These are phyloP conservation scores for Ochotona curzoniae DNA, from an alignment of 2,113 vertebrate species.

Conservation along the genomic window DNA sequence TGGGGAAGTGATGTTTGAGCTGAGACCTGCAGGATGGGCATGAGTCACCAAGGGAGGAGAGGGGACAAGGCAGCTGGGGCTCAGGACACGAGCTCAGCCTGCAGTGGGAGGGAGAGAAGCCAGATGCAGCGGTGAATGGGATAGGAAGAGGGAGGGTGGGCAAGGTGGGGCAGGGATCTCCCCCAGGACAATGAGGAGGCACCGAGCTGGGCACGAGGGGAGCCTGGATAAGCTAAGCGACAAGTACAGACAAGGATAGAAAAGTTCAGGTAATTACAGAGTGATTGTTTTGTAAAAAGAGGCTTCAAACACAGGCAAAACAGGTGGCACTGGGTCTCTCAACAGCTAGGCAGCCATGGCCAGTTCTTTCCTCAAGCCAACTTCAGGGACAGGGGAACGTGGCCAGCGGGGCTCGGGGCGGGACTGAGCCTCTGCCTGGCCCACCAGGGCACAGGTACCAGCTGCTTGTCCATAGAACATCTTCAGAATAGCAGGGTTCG, in stretches of 20 bases:
- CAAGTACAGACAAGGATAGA: slow-evolving; percentile 31
- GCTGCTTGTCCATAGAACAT: background rate
- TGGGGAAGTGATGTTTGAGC: background rate
- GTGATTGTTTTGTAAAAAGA: background rate
- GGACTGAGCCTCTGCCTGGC: background rate
- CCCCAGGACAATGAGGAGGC: background rate
- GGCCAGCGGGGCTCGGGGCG: background rate
- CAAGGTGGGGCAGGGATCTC: rapidly evolving
- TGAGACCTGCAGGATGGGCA: background rate
- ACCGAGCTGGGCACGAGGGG: background rate
- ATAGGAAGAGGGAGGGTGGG: background rate
- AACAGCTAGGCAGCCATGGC: background rate
- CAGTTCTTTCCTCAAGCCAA: background rate
- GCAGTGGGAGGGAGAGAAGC: background rate
- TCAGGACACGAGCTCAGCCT: background rate
- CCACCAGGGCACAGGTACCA: background rate
- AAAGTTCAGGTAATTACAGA: slow-evolving; percentile 61
- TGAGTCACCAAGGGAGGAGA: background rate
- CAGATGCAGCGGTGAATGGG: background rate
- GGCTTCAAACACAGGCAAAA: background rate
- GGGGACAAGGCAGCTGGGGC: background rate
- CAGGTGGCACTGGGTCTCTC: background rate
- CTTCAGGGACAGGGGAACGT: too few species aligned
- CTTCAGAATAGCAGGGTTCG: background rate
- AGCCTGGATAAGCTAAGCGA: slow-evolving; percentile 26